These are phyloP conservation scores for Aromia moschata DNA, from an alignment of 2,888 invertebrate genomes.

Conservation along the genomic window DNA sequence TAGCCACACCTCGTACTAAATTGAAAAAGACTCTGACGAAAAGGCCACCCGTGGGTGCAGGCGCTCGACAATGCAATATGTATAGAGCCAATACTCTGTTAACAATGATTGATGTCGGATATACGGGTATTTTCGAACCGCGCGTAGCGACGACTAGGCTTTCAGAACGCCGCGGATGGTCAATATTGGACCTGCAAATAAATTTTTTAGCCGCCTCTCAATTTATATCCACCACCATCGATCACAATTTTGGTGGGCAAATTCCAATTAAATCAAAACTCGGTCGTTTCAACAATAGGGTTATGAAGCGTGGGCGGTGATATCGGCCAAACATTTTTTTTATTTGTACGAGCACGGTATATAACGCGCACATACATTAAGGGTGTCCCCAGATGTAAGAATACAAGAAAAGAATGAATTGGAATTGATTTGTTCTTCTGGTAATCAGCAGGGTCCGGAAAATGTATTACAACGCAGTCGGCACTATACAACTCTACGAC, in stretches of 20 bases:
- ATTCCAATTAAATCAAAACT: not conserved
- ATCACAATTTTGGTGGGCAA: not conserved
- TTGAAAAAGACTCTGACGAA: too few relatives aligned
- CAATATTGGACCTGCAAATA: not conserved
- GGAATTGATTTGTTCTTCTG: too few relatives aligned
- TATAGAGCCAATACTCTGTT: not conserved
- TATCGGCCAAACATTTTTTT: too few relatives aligned
- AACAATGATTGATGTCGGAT: not conserved
- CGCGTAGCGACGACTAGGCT: not conserved
- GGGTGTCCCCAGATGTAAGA: too few relatives aligned
- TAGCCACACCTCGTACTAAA: too few relatives aligned
- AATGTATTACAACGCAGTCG: too few relatives aligned
- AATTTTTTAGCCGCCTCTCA: not conserved
- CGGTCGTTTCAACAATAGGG: not conserved
- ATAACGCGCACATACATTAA: too few relatives aligned
- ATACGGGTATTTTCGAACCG: not conserved
- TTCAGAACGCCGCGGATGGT: not conserved
- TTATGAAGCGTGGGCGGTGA: not conserved
- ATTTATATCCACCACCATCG: not conserved
- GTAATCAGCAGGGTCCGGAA: too few relatives aligned
- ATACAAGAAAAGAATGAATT: too few relatives aligned
- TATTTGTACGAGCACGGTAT: too few relatives aligned
- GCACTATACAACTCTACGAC: too few relatives aligned
- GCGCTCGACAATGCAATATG: not conserved
- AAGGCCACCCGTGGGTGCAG: too few relatives aligned